phyloP scores from a whole-genome alignment of 2,797 vertebrate genomes.

The Takifugu ocellatus region DNA sequence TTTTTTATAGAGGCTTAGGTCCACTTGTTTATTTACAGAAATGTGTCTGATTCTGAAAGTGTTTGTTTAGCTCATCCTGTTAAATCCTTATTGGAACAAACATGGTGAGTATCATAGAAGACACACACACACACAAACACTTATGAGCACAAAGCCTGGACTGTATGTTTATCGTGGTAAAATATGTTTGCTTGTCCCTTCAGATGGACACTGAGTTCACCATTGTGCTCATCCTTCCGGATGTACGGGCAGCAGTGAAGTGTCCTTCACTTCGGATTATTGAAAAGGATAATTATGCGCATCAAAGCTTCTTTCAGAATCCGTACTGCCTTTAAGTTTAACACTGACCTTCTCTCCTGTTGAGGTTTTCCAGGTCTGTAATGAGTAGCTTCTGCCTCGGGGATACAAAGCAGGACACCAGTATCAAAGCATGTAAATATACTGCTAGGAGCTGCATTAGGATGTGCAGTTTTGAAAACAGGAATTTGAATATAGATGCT shows the following conservation, averaged over 20 bases:
- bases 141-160: conserved; percentile 9
- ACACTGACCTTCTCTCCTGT: no score
- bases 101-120: conserved; percentile 16
- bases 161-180: conserved; percentile 43
- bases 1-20: conserved; percentile 22
- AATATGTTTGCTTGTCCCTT: conserved; percentile 55
- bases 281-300: no score
- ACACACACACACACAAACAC: background rate
- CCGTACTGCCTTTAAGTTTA: no score
- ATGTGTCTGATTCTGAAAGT: conserved; percentile 26
- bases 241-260: background rate
- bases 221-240: conserved; percentile 34
- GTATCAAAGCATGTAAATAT: no score
- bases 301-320: no score
- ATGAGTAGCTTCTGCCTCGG: no score
- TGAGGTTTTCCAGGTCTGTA: no score
- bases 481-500: no score
- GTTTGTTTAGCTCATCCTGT: conserved; percentile 47
- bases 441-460: no score
- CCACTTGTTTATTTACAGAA: conserved; percentile 29
- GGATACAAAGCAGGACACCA: no score
- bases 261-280: background rate
- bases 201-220: conserved; percentile 36
- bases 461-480: no score
- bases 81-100: conserved; percentile 36